These are phyloP conservation scores for Biston stratarius DNA, from an alignment of 2,888 invertebrate genomes.

Conservation along the genomic window DNA sequence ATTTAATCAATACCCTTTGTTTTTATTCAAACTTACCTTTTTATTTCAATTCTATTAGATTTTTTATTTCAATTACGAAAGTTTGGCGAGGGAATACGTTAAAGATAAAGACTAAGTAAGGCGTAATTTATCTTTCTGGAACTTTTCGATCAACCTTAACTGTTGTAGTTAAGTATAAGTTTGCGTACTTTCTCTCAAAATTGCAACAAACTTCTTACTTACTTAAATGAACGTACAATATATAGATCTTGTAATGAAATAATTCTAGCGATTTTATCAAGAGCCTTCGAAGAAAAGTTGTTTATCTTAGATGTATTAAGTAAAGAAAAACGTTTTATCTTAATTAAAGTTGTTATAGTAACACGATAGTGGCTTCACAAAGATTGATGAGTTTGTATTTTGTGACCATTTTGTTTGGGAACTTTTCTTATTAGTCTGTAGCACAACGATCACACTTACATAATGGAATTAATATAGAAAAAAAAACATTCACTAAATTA, in stretches of 20 bases:
- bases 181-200: conserved; percentile 49
- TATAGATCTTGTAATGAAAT: conserved; percentile 54
- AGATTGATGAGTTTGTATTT: conserved; percentile 27
- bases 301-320: conserved; percentile 28
- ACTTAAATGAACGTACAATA: conserved; percentile 53
- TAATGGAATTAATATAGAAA: conserved; percentile 9
- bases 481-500: not conserved
- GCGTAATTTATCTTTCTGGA: conserved; percentile 49
- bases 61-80: conserved; percentile 41
- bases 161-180: conserved; percentile 59
- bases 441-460: not conserved
- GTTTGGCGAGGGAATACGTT: conserved; percentile 34
- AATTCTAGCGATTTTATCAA: conserved; percentile 36
- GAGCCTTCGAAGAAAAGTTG: conserved; percentile 22
- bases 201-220: conserved; percentile 59
- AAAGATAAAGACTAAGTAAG: conserved; percentile 30
- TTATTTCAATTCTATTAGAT: conserved; percentile 27
- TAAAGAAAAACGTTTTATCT: conserved; percentile 34
- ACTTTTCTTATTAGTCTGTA: conserved; percentile 22
- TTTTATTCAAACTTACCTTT: conserved; percentile 44
- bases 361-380: conserved; percentile 24
- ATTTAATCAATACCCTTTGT: conserved; percentile 57
- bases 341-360: conserved; percentile 28
- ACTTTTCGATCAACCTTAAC: conserved; percentile 60
- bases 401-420: conserved; percentile 14